phyloP scores from a whole-genome alignment of 2,113 vertebrate species.

The Takifugu flavidus region DNA sequence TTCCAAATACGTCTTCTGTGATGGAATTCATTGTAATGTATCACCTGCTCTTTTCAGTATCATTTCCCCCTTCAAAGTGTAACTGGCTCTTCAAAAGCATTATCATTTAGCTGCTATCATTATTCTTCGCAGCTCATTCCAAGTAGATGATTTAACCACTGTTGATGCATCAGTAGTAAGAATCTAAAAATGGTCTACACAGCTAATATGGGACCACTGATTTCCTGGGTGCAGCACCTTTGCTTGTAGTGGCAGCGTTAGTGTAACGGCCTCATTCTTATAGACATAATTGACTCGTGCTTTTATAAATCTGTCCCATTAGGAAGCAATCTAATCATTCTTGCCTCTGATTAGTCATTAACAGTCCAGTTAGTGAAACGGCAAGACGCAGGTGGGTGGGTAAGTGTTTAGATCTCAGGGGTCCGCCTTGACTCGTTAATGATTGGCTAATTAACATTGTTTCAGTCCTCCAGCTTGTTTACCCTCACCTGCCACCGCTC shows the following conservation, averaged over 20 bases:
- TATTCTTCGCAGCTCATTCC: too few species aligned
- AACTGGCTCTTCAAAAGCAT: too few species aligned
- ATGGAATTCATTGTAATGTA: too few species aligned
- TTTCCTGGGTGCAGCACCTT: background rate
- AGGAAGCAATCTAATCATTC: conserved; percentile 66
- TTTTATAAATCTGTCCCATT: conserved; percentile 71
- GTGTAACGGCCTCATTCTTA: conserved; percentile 17
- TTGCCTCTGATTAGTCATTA: conserved; percentile 73
- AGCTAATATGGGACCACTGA: background rate
- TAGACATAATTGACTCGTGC: conserved; percentile 33
- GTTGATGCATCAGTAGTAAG: background rate
- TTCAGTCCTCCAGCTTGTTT: conserved; percentile 64
- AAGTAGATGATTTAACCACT: too few species aligned
- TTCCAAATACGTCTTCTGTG: too few species aligned
- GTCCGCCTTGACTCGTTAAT: conserved; percentile 63
- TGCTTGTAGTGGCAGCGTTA: conserved; percentile 4
- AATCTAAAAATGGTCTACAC: background rate
- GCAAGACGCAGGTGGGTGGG: conserved; percentile 71
- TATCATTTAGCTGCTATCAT: too few species aligned
- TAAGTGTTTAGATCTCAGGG: conserved; percentile 59
- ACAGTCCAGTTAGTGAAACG: conserved; percentile 71
- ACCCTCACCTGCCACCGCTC: conserved; percentile 55
- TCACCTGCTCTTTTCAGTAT: too few species aligned
- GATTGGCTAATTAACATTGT: conserved; percentile 72
- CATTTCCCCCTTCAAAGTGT: too few species aligned